phyloP scores from a whole-genome alignment of 2,888 invertebrate genomes.

The Orchesellides sinensis region DNA sequence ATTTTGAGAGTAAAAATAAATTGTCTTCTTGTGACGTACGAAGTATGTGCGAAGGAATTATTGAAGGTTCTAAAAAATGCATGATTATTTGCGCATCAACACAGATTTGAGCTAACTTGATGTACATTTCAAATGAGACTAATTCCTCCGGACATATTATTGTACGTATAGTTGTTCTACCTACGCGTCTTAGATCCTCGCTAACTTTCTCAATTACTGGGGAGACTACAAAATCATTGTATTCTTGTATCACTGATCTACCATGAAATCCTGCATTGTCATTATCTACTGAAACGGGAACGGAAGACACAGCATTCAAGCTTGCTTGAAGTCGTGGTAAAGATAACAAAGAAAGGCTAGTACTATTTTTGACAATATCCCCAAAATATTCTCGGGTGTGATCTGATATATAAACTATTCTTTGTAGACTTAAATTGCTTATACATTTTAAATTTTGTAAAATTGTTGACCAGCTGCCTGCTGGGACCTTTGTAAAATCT shows the following conservation, averaged over 20 bases:
- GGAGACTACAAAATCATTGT: neutral
- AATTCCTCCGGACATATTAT: conserved; percentile 22
- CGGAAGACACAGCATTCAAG: neutral
- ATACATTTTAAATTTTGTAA: neutral
- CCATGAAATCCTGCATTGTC: neutral
- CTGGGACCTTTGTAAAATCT: conserved; percentile 2
- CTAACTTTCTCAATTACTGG: neutral
- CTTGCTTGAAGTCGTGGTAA: conserved; percentile 12
- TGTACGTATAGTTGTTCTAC: neutral
- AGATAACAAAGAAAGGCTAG: neutral
- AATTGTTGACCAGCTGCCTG: neutral
- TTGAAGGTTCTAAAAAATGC: neutral
- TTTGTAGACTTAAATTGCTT: neutral
- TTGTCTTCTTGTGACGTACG: neutral
- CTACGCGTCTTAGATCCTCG: neutral
- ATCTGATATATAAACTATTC: neutral
- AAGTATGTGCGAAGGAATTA: neutral
- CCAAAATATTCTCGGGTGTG: neutral
- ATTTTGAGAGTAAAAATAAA: neutral
- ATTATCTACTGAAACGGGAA: neutral
- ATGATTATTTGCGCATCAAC: neutral
- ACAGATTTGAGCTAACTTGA: neutral
- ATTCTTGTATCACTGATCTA: neutral
- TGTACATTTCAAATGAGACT: neutral
- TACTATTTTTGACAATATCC: neutral